Conservation (phyloP, 2,888 invertebrate species). For the Aethes cnicana region DNA sequence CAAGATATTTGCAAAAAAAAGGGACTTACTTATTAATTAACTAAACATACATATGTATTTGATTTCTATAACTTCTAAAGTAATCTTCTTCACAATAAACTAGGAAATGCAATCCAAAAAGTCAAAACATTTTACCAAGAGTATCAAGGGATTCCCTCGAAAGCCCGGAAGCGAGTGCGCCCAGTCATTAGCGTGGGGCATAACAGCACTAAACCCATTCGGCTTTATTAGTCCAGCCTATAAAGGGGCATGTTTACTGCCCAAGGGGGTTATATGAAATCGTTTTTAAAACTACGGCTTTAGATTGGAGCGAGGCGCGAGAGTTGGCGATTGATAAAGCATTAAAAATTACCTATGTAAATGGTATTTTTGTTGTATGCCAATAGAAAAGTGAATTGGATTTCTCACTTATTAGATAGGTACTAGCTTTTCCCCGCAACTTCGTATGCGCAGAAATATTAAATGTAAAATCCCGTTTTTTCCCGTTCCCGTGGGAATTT, state of each 20-base stretch:
- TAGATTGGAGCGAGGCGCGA: slow-evolving; percentile 31
- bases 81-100: too few relatives aligned
- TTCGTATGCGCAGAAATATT: too few relatives aligned
- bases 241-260: slow-evolving; percentile 70
- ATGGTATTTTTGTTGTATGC: too few relatives aligned
- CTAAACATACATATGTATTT: too few relatives aligned
- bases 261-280: slow-evolving; percentile 53
- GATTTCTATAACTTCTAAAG: not conserved
- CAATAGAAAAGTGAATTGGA: too few relatives aligned
- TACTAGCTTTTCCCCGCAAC: too few relatives aligned
- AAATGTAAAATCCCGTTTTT: too few relatives aligned
- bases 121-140: not conserved
- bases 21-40: too few relatives aligned
- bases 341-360: not conserved
- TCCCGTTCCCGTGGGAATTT: too few relatives aligned
- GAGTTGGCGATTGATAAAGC: not conserved
- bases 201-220: slow-evolving; percentile 33
- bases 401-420: too few relatives aligned
- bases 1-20: too few relatives aligned
- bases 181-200: slow-evolving; percentile 24
- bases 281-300: slow-evolving; percentile 60
- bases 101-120: not conserved
- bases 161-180: slow-evolving; percentile 17
- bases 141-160: not conserved
- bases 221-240: slow-evolving; percentile 74